Conservation (phyloP, 2,888 invertebrate species). For the Caenorhabditis uteleia region DNA sequence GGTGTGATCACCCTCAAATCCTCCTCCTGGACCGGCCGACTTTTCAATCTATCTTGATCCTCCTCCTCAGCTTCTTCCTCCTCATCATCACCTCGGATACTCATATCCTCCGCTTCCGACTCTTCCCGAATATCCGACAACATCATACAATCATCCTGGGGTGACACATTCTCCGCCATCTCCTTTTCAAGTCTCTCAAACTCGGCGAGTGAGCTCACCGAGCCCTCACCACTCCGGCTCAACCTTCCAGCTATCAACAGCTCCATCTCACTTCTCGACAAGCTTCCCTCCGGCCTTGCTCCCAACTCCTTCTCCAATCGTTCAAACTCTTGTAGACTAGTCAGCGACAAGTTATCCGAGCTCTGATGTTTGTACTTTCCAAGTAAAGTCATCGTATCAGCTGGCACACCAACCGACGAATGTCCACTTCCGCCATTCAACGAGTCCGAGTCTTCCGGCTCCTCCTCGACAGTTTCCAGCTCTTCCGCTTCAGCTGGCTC, state of each 20-base stretch:
- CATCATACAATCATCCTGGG: constrained; percentile 66
- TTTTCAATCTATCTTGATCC: constrained; percentile 30
- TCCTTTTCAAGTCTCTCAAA: constrained; percentile 67
- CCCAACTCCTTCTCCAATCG: constrained; percentile 63
- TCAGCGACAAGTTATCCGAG: constrained; percentile 59
- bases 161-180: constrained; percentile 45
- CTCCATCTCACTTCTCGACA: constrained; percentile 61
- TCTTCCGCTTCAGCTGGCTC: constrained; percentile 29
- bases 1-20: constrained; percentile 41
- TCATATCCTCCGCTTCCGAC: constrained; percentile 69
- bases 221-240: constrained; percentile 53
- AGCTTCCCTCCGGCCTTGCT: constrained; percentile 52
- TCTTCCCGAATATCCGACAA: constrained; percentile 68
- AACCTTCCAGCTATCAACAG: constrained; percentile 43
- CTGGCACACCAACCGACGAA: constrained; percentile 47
- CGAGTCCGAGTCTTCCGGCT: constrained; percentile 59
- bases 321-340: constrained; percentile 68
- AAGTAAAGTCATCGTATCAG: constrained; percentile 43
- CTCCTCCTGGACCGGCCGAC: constrained; percentile 43
- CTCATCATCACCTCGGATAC: constrained; percentile 66
- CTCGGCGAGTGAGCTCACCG: constrained; percentile 62
- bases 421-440: constrained; percentile 52
- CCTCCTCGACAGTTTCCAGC: constrained; percentile 61
- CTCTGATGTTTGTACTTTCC: constrained; percentile 53
- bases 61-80: constrained; percentile 55